These are phyloP conservation scores for Epirrita christyi DNA, from an alignment of 2,888 invertebrate species.

Conservation along the genomic window DNA sequence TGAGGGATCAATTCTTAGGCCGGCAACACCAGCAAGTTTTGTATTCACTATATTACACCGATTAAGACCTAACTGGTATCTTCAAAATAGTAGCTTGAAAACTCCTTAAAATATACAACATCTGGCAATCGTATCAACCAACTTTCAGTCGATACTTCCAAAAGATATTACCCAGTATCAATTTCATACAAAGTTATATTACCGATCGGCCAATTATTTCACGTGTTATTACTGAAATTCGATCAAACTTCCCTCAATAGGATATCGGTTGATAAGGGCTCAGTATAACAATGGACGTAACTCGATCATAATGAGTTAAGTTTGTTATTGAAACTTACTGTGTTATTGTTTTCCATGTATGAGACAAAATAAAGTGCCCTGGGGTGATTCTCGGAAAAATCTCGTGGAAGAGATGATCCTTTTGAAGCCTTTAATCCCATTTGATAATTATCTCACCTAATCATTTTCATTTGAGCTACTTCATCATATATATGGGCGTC, in stretches of 20 bases:
- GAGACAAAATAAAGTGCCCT: neutral
- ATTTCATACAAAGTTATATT: constrained; percentile 33
- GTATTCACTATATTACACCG: no score
- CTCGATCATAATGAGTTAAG: constrained; percentile 35
- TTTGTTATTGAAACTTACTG: constrained; percentile 32
- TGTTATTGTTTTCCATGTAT: constrained; percentile 23
- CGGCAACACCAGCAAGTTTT: no score
- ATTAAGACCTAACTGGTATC: no score
- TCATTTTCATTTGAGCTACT: no score
- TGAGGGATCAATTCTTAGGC: no score
- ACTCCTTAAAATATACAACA: neutral
- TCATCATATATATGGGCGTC: no score
- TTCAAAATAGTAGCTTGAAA: no score
- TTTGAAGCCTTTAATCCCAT: no score
- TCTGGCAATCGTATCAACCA: neutral
- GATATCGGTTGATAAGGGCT: constrained; percentile 44
- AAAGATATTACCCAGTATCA: constrained; percentile 11
- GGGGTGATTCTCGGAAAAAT: no score
- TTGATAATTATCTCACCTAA: no score
- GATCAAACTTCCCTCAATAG: constrained; percentile 62
- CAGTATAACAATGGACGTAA: constrained; percentile 26
- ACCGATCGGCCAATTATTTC: constrained; percentile 39
- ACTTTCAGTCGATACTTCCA: neutral
- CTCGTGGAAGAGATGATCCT: no score
- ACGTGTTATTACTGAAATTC: constrained; percentile 51